Conservation (phyloP, 2,797 vertebrate species). For the Mastacembelus armatus region DNA sequence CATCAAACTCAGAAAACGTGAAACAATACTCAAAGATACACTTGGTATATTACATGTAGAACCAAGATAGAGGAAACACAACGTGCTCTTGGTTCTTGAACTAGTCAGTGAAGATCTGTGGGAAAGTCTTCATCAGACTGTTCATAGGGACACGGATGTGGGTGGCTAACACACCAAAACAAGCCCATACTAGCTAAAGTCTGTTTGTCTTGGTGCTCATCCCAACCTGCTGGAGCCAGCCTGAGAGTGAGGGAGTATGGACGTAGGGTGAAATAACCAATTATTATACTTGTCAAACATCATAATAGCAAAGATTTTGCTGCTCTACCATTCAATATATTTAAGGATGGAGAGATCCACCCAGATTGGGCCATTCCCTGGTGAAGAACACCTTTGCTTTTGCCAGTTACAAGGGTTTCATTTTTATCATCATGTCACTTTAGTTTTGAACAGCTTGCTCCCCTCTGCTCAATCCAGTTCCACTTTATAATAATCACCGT, state of each 20-base stretch:
- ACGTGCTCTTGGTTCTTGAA: slow-evolving; percentile 26
- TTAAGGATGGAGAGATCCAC: neutral
- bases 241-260: neutral
- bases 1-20: neutral
- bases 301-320: slow-evolving; percentile 14
- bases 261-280: neutral
- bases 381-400: neutral
- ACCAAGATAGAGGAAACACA: slow-evolving; percentile 21
- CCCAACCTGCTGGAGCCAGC: slow-evolving; percentile 43
- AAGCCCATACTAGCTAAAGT: slow-evolving; percentile 49
- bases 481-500: slow-evolving; percentile 15
- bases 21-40: neutral
- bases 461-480: neutral
- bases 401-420: slow-evolving; percentile 2
- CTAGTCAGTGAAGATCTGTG: slow-evolving; percentile 54
- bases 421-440: neutral
- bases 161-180: slow-evolving; percentile 48
- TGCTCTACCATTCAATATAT: neutral
- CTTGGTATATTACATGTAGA: neutral
- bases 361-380: neutral
- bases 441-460: slow-evolving; percentile 4
- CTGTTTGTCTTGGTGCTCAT: slow-evolving; percentile 71
- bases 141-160: slow-evolving; percentile 63
- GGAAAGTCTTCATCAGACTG: slow-evolving; percentile 56
- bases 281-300: slow-evolving; percentile 4